A percentile compares a stretch with the other conserved stretches of the same genome.
Evolutionary conservation across 2,888 invertebrate genomes (phyloP).

Genomic region (Lycophotia porphyrea): DNA sequence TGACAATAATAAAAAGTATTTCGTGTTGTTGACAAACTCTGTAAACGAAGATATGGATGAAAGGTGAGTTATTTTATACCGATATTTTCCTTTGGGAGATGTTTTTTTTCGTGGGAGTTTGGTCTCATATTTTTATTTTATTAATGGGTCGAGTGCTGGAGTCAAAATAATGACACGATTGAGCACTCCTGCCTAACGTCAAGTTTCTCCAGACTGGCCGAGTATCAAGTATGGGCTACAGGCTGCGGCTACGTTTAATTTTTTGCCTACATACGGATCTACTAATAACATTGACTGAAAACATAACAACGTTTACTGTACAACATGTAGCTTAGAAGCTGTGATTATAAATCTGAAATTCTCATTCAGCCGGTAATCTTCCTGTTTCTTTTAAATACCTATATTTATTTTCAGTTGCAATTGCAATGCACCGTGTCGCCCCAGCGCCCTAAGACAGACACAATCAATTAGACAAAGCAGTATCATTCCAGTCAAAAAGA

Average conservation of each 20-base stretch:
- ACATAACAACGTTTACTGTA: neutral
- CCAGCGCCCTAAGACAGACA: neutral
- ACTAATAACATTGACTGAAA: neutral
- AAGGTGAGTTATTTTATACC: conserved; percentile 25
- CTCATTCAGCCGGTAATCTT: neutral
- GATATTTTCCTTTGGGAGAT: neutral
- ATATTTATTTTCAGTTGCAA: conserved; percentile 39
- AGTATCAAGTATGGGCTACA: neutral
- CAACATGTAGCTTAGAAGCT: neutral
- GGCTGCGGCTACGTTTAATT: too few relatives aligned
- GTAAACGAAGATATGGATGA: conserved; percentile 30
- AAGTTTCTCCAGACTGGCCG: neutral
- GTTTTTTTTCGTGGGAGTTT: neutral
- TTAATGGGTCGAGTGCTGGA: neutral
- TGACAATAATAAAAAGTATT: conserved; percentile 64
- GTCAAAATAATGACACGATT: neutral
- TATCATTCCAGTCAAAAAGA: conserved; percentile 9
- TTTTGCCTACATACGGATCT: neutral
- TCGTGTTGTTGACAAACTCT: conserved; percentile 63
- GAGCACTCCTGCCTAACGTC: neutral
- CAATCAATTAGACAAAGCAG: conserved; percentile 7
- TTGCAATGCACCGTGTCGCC: conserved; percentile 8
- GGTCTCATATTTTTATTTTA: neutral
- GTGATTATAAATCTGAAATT: neutral
- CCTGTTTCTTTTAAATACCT: neutral